Conservation (phyloP, 1,140 invertebrate genomes). For the Drosophila triauraria region DNA sequence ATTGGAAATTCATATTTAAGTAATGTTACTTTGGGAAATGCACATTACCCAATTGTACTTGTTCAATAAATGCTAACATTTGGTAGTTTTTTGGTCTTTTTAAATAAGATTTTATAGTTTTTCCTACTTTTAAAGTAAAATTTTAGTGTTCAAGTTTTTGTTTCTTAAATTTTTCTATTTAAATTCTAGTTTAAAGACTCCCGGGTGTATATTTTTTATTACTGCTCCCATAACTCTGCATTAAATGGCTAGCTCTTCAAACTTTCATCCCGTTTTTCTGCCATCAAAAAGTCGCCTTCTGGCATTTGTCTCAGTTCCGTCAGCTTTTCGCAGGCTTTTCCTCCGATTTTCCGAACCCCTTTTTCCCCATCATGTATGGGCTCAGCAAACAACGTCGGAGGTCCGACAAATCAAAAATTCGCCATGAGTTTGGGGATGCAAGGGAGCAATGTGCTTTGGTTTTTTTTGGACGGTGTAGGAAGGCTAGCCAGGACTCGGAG, state of each 20-base stretch:
- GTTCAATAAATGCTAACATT: too few relatives aligned
- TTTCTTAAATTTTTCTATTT: not conserved
- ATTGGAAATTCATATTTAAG: not conserved
- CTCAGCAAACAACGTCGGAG: slow-evolving; percentile 51
- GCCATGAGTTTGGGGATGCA: slow-evolving; percentile 24
- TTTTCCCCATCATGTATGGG: slow-evolving; percentile 26
- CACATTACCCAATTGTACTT: too few relatives aligned
- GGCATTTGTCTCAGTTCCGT: slow-evolving; percentile 42
- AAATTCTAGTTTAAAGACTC: slow-evolving; percentile 1
- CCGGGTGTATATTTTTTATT: slow-evolving; percentile 6
- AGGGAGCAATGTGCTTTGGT: slow-evolving; percentile 3
- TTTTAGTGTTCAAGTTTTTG: too few relatives aligned
- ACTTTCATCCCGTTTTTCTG: slow-evolving; percentile 2
- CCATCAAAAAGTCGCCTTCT: slow-evolving; percentile 61
- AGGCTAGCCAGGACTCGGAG: not conserved
- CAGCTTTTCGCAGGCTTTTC: slow-evolving; percentile 12
- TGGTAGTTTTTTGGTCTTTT: too few relatives aligned
- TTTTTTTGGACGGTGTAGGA: not conserved
- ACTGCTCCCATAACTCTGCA: slow-evolving; percentile 1
- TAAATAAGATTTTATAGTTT: not conserved
- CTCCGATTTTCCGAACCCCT: not conserved
- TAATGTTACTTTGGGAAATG: too few relatives aligned
- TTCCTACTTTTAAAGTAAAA: not conserved
- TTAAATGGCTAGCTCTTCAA: not conserved
- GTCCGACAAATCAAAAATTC: slow-evolving; percentile 68